A percentile compares a stretch with the other conserved stretches of the same genome.
These are phyloP conservation scores for Zoanthus sociatus DNA, from an alignment of 92 coral and sea anemone species.

Conservation along the genomic window DNA sequence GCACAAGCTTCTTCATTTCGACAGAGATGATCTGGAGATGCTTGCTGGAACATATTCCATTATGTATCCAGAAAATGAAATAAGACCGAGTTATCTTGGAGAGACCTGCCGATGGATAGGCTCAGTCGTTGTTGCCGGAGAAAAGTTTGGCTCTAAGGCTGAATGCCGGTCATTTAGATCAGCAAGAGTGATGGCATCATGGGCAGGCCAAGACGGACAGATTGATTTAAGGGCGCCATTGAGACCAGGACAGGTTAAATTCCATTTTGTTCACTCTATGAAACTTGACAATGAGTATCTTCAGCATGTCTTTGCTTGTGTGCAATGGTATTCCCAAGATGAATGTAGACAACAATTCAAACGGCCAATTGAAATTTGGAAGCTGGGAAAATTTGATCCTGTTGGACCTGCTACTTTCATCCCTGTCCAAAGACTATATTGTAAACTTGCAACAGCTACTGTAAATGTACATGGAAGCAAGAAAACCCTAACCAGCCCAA, in stretches of 20 bases:
- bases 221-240: not conserved
- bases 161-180: constrained; percentile 28
- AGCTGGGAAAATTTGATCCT: not conserved
- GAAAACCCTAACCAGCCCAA: constrained; percentile 15
- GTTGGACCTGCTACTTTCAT: constrained; percentile 9
- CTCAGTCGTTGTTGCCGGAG: not conserved
- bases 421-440: constrained; percentile 2
- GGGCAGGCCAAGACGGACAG: constrained; percentile 39
- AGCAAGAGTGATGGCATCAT: constrained; percentile 22
- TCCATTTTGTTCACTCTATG: constrained; percentile 26
- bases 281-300: not conserved
- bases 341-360: not conserved
- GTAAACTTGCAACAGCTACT: constrained; percentile 7
- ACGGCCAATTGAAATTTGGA: constrained; percentile 1
- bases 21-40: not conserved
- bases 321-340: constrained; percentile 22
- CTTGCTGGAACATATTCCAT: not conserved
- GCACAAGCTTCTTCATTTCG: not conserved
- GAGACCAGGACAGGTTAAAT: constrained; percentile 17
- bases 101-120: not conserved
- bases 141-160: not conserved
- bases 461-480: not conserved
- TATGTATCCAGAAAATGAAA: not conserved
- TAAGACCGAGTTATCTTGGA: not conserved
- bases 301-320: constrained; percentile 31